Conservation (phyloP, 2,113 vertebrate genomes). For the Octodon degus region DNA sequence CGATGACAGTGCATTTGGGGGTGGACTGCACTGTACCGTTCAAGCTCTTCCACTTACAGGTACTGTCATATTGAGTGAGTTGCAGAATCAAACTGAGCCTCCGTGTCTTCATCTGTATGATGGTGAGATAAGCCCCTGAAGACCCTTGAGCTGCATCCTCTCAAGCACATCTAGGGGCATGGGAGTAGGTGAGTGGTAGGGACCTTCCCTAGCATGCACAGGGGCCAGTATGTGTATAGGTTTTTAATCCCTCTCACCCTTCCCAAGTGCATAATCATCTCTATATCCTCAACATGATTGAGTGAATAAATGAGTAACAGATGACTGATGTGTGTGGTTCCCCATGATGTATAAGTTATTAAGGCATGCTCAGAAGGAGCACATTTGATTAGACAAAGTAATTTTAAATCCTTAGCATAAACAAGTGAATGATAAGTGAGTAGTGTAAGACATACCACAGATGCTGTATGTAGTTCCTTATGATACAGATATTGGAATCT, state of each 20-base stretch:
- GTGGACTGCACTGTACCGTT: not conserved
- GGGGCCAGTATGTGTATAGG: not conserved
- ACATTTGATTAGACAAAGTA: not conserved
- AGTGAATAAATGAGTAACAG: not conserved
- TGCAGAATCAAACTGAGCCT: not conserved
- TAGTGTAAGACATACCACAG: not conserved
- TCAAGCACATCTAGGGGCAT: not conserved
- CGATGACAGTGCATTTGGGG: not conserved
- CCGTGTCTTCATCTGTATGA: not conserved
- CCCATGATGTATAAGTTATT: not conserved
- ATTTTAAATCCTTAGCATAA: not conserved
- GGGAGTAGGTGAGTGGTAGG: not conserved
- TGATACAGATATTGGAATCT: not conserved
- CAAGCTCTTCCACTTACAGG: not conserved
- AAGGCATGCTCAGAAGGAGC: not conserved
- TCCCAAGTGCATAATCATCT: not conserved
- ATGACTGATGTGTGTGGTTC: not conserved
- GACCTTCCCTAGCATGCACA: not conserved
- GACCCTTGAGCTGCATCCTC: not conserved
- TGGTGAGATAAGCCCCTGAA: not conserved
- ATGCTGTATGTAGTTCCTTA: not conserved
- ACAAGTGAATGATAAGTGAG: not conserved
- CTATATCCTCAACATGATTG: not conserved
- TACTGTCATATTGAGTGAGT: not conserved
- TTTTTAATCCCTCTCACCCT: not conserved